Conservation (phyloP, 2,797 vertebrate genomes). For the Cynodonichthys magdalenae region DNA sequence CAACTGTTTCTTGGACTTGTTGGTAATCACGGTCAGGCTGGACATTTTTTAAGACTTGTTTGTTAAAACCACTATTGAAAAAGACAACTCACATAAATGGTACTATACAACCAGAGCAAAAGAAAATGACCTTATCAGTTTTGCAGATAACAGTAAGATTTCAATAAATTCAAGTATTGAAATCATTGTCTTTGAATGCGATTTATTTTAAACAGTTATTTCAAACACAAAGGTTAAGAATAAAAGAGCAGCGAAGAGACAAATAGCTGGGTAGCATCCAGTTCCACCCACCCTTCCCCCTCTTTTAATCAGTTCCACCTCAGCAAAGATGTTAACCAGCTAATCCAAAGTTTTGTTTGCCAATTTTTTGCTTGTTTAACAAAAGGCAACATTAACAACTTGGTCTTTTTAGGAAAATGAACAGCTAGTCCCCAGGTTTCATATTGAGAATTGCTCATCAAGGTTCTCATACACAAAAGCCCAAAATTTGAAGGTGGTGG, state of each 20-base stretch:
- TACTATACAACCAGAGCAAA: neutral
- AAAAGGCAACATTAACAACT: slow-evolving; percentile 18
- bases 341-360: slow-evolving; percentile 16
- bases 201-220: neutral
- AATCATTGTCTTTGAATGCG: neutral
- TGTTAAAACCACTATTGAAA: slow-evolving; percentile 5
- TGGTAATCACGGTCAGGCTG: no score
- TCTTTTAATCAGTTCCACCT: slow-evolving; percentile 51
- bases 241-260: neutral
- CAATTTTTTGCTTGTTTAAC: slow-evolving; percentile 16
- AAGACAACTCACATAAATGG: slow-evolving; percentile 38
- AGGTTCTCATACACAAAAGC: slow-evolving; percentile 27
- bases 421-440: slow-evolving; percentile 12
- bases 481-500: slow-evolving; percentile 17
- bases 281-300: slow-evolving; percentile 6
- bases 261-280: slow-evolving; percentile 10
- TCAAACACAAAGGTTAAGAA: neutral
- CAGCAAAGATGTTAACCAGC: slow-evolving; percentile 35
- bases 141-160: neutral
- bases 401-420: slow-evolving; percentile 15
- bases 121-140: no score
- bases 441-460: slow-evolving; percentile 34
- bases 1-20: no score
- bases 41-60: no score
- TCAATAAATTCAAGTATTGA: neutral